Evolutionary conservation across 2,888 invertebrate species (phyloP).

Genomic region (Lottia scabra): DNA sequence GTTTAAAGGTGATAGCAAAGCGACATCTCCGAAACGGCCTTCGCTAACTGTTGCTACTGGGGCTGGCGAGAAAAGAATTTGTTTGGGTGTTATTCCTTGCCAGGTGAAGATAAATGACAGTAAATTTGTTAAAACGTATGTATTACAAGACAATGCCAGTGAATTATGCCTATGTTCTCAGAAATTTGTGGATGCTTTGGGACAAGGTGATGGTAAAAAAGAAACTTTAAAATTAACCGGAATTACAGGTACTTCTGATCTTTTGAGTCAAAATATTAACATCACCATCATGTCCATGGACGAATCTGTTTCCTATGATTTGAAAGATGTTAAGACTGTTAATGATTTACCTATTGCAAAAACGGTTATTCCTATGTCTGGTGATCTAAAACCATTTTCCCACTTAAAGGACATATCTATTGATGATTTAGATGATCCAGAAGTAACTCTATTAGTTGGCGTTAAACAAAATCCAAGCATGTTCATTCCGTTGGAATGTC

Average conservation of each 20-base stretch:
- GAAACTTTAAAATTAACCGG: neutral
- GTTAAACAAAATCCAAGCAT: neutral
- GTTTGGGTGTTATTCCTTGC: neutral
- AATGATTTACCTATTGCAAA: neutral
- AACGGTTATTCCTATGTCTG: neutral
- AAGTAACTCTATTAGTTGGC: neutral
- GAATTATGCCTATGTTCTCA: neutral
- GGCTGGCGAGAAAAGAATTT: neutral
- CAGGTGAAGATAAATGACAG: neutral
- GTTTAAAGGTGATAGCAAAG: neutral
- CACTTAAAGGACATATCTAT: neutral
- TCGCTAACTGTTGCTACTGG: neutral
- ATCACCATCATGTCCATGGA: neutral
- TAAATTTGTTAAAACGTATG: neutral
- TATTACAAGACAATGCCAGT: neutral
- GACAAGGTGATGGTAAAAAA: neutral
- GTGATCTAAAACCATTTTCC: neutral
- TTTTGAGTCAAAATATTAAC: neutral
- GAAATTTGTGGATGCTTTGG: neutral
- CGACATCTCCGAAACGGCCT: neutral
- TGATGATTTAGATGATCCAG: neutral
- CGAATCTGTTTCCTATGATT: neutral
- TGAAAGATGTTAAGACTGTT: neutral
- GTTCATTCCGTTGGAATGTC: neutral
- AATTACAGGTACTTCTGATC: neutral